Evolutionary conservation across 2,888 invertebrate species (phyloP).

Genomic region (Acleris cristana): DNA sequence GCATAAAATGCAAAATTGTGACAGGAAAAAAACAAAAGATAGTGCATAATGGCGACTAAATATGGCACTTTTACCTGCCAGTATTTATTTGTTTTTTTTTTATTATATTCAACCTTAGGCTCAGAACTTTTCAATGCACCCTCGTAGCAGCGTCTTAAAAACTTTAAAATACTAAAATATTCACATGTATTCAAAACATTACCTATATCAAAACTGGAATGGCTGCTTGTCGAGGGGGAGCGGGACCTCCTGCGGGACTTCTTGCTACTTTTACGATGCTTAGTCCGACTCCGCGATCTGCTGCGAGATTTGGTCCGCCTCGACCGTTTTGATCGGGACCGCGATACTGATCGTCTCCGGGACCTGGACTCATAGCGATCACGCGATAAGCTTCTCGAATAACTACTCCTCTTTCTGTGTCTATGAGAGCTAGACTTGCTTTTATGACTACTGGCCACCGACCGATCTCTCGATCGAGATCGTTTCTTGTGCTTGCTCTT

Average conservation of each 20-base stretch:
- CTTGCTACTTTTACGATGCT: constrained; percentile 60
- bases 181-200: constrained; percentile 27
- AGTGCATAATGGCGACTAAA: too few species aligned
- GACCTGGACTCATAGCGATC: constrained; percentile 72
- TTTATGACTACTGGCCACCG: constrained; percentile 64
- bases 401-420: constrained; percentile 67
- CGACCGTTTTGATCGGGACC: constrained; percentile 58
- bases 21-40: too few species aligned
- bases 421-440: constrained; percentile 67
- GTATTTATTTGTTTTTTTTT: too few species aligned
- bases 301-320: constrained; percentile 64
- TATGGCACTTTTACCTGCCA: too few species aligned
- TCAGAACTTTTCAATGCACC: too few species aligned
- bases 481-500: constrained; percentile 71
- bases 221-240: constrained; percentile 60
- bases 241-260: constrained; percentile 63
- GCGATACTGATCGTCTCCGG: constrained; percentile 64
- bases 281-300: constrained; percentile 64
- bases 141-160: too few species aligned
- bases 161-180: too few species aligned
- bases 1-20: too few species aligned
- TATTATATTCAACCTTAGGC: too few species aligned
- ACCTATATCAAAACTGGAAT: constrained; percentile 73
- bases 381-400: constrained; percentile 72
- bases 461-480: constrained; percentile 70